A percentile compares a stretch with the other conserved stretches of the same genome.
phyloP scores from a whole-genome alignment of 2,888 invertebrate species.

The Koerneria pararmatus region DNA sequence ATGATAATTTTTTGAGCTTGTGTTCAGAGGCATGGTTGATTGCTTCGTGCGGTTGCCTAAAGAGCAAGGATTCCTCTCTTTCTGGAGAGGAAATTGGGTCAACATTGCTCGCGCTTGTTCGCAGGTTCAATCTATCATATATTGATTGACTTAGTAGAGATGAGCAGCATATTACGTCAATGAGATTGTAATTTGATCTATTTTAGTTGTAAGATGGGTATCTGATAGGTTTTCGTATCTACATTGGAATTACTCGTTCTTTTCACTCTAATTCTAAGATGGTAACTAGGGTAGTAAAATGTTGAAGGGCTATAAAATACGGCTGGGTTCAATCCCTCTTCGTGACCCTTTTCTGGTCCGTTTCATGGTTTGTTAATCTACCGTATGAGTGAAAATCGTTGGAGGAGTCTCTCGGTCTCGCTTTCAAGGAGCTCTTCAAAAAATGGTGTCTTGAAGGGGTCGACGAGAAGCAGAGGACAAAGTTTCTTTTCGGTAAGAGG shows the following conservation, averaged over 20 bases:
- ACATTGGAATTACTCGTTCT: too few species aligned
- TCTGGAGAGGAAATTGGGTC: constrained; percentile 65
- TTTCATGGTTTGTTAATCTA: not conserved
- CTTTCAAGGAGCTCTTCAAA: constrained; percentile 55
- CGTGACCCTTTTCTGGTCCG: not conserved
- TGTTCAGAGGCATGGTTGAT: constrained; percentile 67
- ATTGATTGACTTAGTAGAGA: not conserved
- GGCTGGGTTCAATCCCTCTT: not conserved
- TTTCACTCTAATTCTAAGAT: too few species aligned
- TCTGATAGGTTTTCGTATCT: too few species aligned
- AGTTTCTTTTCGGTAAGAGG: constrained; percentile 34
- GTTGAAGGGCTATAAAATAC: not conserved
- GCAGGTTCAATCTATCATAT: constrained; percentile 35
- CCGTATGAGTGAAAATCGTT: constrained; percentile 7
- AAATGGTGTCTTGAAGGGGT: constrained; percentile 44
- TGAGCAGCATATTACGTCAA: not conserved
- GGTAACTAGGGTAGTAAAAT: not conserved
- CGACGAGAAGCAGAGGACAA: constrained; percentile 33
- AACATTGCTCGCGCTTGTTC: constrained; percentile 62
- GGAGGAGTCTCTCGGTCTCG: constrained; percentile 54
- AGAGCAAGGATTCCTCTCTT: constrained; percentile 60
- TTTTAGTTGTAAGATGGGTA: too few species aligned
- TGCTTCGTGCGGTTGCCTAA: constrained; percentile 59
- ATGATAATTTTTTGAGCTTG: not conserved
- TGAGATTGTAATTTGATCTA: not conserved